Conservation (phyloP, 2,888 invertebrate species). For the Hartigia nigra region DNA sequence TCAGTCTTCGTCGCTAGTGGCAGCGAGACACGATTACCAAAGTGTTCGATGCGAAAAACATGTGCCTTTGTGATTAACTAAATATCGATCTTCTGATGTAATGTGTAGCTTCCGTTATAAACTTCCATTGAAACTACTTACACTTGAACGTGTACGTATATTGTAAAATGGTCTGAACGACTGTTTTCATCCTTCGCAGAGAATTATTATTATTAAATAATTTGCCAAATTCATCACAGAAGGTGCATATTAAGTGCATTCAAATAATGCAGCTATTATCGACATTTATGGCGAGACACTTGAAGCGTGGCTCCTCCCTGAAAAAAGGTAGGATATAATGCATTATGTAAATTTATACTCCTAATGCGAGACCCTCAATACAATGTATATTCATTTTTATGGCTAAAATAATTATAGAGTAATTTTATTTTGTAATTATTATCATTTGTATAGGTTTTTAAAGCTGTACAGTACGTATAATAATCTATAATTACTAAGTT, state of each 20-base stretch:
- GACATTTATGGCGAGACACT: constrained; percentile 55
- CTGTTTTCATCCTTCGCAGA: neutral
- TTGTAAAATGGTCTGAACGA: neutral
- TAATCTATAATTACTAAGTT: neutral
- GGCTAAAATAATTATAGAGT: neutral
- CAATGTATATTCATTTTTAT: neutral
- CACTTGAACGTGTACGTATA: neutral
- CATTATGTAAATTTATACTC: neutral
- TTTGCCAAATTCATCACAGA: neutral
- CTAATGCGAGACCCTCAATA: neutral
- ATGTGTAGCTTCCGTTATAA: neutral
- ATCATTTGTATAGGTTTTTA: neutral
- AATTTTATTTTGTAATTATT: neutral
- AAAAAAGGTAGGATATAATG: constrained; percentile 50
- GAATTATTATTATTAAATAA: neutral
- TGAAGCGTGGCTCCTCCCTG: constrained; percentile 55
- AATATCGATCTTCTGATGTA: neutral
- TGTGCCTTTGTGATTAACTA: neutral
- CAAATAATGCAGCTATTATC: constrained; percentile 56
- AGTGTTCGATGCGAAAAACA: neutral
- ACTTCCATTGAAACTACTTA: neutral
- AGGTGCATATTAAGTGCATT: neutral
- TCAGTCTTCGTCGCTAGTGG: neutral
- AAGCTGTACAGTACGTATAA: neutral
- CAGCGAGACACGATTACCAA: neutral